These are phyloP conservation scores for Panopea generosa DNA, from an alignment of 2,888 invertebrate species.

Conservation along the genomic window DNA sequence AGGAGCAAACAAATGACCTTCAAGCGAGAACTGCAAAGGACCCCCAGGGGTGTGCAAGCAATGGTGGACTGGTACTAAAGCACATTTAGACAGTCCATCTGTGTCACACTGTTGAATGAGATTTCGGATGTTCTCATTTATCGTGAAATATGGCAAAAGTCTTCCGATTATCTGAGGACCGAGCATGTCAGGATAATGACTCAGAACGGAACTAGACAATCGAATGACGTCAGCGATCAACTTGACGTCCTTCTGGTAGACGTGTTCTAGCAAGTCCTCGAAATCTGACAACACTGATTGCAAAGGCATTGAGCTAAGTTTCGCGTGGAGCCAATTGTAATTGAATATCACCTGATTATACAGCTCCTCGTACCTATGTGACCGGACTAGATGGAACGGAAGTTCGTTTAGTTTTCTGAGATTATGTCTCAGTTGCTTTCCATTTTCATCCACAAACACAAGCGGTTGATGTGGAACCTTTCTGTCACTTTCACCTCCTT, in stretches of 20 bases:
- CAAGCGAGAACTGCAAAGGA: slow-evolving; percentile 98
- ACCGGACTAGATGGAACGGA: slow-evolving; percentile 96
- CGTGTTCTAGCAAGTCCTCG: slow-evolving; percentile 91
- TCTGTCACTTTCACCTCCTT: slow-evolving; percentile 87
- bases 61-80: slow-evolving; percentile 96
- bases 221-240: slow-evolving; percentile 87
- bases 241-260: slow-evolving; percentile 83
- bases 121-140: slow-evolving; percentile 92
- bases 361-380: slow-evolving; percentile 90
- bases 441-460: slow-evolving; percentile 95
- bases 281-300: slow-evolving; percentile 98
- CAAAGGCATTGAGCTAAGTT: slow-evolving; percentile 96
- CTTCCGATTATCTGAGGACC: slow-evolving; percentile 97
- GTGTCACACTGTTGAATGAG: slow-evolving; percentile 95
- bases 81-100: slow-evolving; percentile 95
- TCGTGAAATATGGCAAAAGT: slow-evolving; percentile 96
- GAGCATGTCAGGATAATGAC: slow-evolving; percentile 97
- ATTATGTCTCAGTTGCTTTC: slow-evolving; percentile 95
- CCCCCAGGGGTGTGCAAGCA: slow-evolving; percentile 99
- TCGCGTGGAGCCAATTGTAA: slow-evolving; percentile 98
- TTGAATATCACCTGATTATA: slow-evolving; percentile 95
- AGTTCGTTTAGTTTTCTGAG: slow-evolving; percentile 96
- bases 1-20: slow-evolving; percentile 97
- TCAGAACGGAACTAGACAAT: slow-evolving; percentile 96
- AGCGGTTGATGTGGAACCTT: slow-evolving; percentile 98